phyloP scores from a whole-genome alignment of 1,140 invertebrate species.

The Capitella teleta region DNA sequence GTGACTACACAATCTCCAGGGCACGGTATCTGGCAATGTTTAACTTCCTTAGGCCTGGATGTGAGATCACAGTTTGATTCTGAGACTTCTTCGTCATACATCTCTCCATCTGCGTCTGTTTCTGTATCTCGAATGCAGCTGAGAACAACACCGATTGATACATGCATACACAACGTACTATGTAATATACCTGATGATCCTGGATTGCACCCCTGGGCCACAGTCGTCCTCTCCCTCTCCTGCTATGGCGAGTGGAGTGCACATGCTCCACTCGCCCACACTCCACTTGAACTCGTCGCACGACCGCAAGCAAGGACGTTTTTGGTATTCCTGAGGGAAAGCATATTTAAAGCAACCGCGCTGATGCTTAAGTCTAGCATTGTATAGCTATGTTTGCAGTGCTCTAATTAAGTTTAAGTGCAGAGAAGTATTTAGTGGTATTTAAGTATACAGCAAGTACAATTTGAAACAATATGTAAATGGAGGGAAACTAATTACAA shows the following conservation, averaged over 20 bases:
- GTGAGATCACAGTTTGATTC: conserved; percentile 5
- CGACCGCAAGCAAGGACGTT: conserved; percentile 2
- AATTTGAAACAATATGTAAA: too few relatives aligned
- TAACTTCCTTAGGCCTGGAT: conserved; percentile 17
- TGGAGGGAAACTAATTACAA: too few relatives aligned
- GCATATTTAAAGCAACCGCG: not conserved
- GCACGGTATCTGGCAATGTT: conserved; percentile 54
- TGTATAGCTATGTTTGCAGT: too few relatives aligned
- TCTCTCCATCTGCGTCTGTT: too few relatives aligned
- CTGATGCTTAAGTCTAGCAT: too few relatives aligned
- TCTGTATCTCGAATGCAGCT: too few relatives aligned
- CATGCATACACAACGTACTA: too few relatives aligned
- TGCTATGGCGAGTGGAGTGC: conserved; percentile 1
- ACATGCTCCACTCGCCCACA: conserved; percentile 7
- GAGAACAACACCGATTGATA: not conserved
- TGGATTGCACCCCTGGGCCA: conserved; percentile 7
- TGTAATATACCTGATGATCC: conserved; percentile 12
- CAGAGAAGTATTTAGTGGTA: too few relatives aligned
- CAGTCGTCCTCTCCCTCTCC: not conserved
- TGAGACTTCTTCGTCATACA: not conserved
- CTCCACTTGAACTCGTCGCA: conserved; percentile 10
- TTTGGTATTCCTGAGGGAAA: conserved; percentile 8
- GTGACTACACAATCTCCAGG: conserved; percentile 48
- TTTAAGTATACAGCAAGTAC: too few relatives aligned
- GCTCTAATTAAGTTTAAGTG: too few relatives aligned